Evolutionary conservation across 1,140 invertebrate species (phyloP), one percentile per base, ranked within the genome.

Genomic region (Lepidurus arcticus): DNA sequence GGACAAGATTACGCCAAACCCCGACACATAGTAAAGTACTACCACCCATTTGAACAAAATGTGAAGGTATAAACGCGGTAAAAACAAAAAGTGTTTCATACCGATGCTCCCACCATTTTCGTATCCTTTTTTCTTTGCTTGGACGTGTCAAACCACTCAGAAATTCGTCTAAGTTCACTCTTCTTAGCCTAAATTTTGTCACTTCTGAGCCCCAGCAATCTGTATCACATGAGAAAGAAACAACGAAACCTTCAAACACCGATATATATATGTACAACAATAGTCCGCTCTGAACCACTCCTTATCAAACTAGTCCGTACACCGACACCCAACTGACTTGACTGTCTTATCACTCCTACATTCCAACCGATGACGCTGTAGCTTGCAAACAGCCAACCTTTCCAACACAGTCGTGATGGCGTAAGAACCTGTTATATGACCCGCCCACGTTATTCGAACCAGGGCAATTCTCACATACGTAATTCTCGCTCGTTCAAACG

Each of bases 291-390:
- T 10, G 53, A 65, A 65, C 53, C 53, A 65, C 53, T 65, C 53
- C 53, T 65, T 65, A 65, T 65, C 53, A 65, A n/a, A n/a, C 53
- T n/a, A 65, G 53, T 65, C 53, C 53, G 53, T 65, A 65, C 13
- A 65, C 16, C 53, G 53, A 65, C 16, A n/a, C 53, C n/a, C 53
- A 16, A 65, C 53, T 65, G 53, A 13, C 53, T 65, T 21, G 16
- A 34, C 34, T 34, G 34, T 21, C 53, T 65, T 65, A 65, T 65
- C 53, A 65, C 53, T 65, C 53, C 53, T 65, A 65, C 53, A 65
- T 65, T 65, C 53, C 53, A 65, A 65, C 16, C 53, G 16, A 21
- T 65, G 53, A 65, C 53, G 53, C n/a, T 16, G 53, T 7, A 65
- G 53, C 53, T 65, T 65, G 4, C 53, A 13, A 65, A 65, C 53